phyloP scores from a whole-genome alignment of 2,888 invertebrate genomes.

The Scaptomyza cyrtandrae region DNA sequence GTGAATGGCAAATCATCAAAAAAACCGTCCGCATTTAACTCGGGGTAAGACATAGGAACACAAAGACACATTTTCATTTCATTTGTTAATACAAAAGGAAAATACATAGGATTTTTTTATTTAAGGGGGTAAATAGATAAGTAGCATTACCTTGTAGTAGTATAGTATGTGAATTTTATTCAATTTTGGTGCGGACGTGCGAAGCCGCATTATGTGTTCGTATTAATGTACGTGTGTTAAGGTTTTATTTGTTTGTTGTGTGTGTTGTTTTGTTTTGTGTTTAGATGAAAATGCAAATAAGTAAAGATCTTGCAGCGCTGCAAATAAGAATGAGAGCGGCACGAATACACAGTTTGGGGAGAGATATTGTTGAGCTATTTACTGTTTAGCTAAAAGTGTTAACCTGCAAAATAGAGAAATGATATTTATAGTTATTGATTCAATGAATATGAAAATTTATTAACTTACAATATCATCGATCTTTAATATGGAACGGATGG shows the following conservation, averaged over 20 bases:
- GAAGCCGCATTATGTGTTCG: conserved; percentile 42
- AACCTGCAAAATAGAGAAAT: conserved; percentile 57
- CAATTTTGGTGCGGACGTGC: conserved; percentile 48
- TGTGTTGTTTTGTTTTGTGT: conserved; percentile 10
- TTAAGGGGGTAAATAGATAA: conserved; percentile 62
- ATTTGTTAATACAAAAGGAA: conserved; percentile 59
- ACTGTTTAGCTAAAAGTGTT: conserved; percentile 78
- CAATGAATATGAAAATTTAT: background rate
- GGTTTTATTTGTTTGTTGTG: conserved; percentile 25
- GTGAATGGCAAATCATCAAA: conserved; percentile 26
- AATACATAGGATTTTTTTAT: conserved; percentile 46
- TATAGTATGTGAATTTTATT: conserved; percentile 71
- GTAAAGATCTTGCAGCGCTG: conserved; percentile 45
- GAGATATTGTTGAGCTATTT: background rate
- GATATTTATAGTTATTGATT: background rate
- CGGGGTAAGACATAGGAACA: background rate
- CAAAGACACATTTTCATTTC: background rate
- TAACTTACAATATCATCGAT: conserved; percentile 97
- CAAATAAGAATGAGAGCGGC: conserved; percentile 23
- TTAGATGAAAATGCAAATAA: conserved; percentile 63
- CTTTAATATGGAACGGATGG: conserved; percentile 98
- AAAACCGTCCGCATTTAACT: background rate
- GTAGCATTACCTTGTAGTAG: conserved; percentile 44
- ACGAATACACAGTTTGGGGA: conserved; percentile 32
- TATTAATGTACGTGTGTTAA: conserved; percentile 42